Conservation (phyloP, 2,113 vertebrate species). For the Pseudorhombus dupliciocellatus region DNA sequence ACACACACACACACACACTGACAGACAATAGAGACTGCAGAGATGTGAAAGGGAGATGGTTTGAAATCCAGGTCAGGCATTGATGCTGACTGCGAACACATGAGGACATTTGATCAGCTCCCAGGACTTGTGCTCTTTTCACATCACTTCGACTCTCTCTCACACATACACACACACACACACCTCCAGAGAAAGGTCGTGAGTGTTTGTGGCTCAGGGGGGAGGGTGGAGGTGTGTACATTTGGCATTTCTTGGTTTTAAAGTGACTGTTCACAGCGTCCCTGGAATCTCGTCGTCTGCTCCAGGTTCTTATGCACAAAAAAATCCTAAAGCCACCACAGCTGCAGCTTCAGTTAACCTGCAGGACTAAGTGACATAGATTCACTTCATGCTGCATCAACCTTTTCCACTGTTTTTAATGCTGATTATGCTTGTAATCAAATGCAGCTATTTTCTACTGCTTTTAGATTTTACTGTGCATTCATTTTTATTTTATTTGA, state of each 20-base stretch:
- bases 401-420: too few relatives aligned
- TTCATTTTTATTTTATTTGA: too few relatives aligned
- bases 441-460: too few relatives aligned
- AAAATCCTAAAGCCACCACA: too few relatives aligned
- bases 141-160: not conserved
- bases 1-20: not conserved
- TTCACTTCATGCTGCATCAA: too few relatives aligned
- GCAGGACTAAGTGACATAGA: too few relatives aligned
- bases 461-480: too few relatives aligned
- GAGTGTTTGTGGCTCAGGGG: constrained; percentile 4
- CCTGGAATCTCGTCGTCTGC: not conserved
- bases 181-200: not conserved
- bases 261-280: not conserved
- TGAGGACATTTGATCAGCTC: constrained; percentile 54
- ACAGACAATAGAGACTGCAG: constrained; percentile 27
- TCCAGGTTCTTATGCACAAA: not conserved
- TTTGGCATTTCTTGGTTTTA: not conserved
- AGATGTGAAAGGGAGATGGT: constrained; percentile 40
- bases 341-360: too few relatives aligned
- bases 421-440: too few relatives aligned
- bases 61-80: constrained; percentile 53
- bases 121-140: constrained; percentile 17
- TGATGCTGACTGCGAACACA: constrained; percentile 44
- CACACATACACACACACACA: not conserved
- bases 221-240: not conserved